A percentile compares a stretch with the other conserved stretches of the same genome.
Evolutionary conservation across 2,113 vertebrate genomes (phyloP).

Genomic region (Echinops telfairi): DNA sequence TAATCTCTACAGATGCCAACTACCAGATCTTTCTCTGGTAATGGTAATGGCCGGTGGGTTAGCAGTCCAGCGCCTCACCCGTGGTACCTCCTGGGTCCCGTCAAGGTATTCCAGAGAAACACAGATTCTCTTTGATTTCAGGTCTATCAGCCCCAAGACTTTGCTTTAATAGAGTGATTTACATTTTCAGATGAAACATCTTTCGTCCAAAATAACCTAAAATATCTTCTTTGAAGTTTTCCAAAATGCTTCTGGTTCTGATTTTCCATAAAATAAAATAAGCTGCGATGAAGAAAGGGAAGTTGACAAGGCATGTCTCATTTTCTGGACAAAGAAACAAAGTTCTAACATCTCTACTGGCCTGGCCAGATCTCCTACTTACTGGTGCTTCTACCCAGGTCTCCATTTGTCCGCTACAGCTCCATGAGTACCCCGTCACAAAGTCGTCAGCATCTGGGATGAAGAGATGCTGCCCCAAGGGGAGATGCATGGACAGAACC

Average conservation of each 20-base stretch:
- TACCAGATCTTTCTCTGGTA: no score
- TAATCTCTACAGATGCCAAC: no score
- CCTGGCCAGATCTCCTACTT: no score
- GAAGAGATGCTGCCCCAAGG: background rate
- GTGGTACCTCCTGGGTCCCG: no score
- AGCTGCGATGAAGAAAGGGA: fast-evolving
- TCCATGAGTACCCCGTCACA: background rate
- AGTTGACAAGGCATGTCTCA: no score
- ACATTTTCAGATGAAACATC: background rate
- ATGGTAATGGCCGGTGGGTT: no score
- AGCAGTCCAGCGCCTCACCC: no score
- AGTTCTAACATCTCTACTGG: no score
- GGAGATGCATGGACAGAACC: no score
- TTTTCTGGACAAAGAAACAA: no score
- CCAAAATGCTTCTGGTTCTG: background rate
- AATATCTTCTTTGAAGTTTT: background rate
- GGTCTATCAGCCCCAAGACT: fast-evolving
- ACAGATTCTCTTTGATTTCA: fast-evolving
- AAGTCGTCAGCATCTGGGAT: background rate
- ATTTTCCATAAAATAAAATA: fast-evolving
- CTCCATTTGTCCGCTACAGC: background rate
- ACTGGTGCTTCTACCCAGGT: no score
- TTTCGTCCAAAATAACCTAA: background rate
- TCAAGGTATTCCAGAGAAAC: background rate
- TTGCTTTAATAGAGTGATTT: background rate